Evolutionary conservation across 2,797 vertebrate species (phyloP).

Genomic region (Hippopotamyrus pictus): DNA sequence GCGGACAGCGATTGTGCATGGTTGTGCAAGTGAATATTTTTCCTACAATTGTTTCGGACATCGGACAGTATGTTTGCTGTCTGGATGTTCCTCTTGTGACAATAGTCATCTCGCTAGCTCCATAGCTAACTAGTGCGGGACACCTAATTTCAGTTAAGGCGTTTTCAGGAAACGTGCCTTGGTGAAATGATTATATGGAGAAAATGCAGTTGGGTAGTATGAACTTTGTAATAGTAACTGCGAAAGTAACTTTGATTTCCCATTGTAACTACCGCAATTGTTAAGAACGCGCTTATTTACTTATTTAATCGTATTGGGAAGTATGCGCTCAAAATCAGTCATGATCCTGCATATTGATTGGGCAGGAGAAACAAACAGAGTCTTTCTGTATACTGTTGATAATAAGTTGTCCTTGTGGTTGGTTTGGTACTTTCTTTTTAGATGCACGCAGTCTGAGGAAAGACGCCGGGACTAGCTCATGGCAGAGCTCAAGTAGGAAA

Average conservation of each 20-base stretch:
- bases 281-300: not conserved
- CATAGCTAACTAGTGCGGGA: constrained; percentile 6
- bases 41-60: not conserved
- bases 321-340: not conserved
- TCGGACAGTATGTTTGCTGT: not conserved
- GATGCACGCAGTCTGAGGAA: constrained; percentile 36
- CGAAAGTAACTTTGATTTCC: constrained; percentile 1
- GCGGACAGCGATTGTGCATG: not conserved
- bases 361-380: not conserved
- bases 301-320: not conserved
- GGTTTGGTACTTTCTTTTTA: constrained; percentile 28
- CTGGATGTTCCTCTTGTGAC: not conserved
- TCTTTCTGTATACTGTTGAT: not conserved
- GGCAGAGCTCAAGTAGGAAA: constrained; percentile 39
- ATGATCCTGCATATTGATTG: not conserved
- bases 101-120: constrained; percentile 8
- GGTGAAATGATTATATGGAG: not conserved
- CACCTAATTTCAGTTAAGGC: not conserved
- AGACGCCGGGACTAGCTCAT: constrained; percentile 45
- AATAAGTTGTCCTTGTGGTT: constrained; percentile 2
- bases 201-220: not conserved
- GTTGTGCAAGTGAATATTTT: not conserved
- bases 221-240: not conserved
- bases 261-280: not conserved
- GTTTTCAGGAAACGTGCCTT: constrained; percentile 14